Percentiles rank a stretch among this genome's conserved stretches.
phyloP scores from a whole-genome alignment of 2,888 invertebrate genomes.

The Cetonia aurata region DNA sequence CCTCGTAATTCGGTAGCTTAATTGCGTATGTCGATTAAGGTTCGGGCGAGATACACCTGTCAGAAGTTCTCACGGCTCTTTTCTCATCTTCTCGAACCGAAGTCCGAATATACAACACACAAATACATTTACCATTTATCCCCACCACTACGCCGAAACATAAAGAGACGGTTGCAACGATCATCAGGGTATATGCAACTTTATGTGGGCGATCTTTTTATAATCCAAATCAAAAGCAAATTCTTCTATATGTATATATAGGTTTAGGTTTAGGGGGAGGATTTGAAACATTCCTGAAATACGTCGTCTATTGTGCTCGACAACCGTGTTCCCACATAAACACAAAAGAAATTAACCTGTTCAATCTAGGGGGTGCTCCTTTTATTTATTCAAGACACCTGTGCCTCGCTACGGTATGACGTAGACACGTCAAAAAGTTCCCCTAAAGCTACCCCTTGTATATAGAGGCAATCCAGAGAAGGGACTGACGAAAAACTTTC shows the following conservation, averaged over 20 bases:
- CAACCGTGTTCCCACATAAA: constrained; percentile 48
- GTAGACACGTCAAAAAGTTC: no score
- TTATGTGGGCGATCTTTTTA: no score
- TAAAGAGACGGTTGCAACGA: no score
- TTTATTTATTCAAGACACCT: constrained; percentile 29
- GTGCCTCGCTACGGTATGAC: background rate
- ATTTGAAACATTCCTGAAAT: no score
- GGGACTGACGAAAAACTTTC: background rate
- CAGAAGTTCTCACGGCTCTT: constrained; percentile 62
- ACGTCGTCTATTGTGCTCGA: no score
- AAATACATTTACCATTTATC: no score
- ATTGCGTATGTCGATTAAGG: constrained; percentile 62
- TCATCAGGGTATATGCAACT: no score
- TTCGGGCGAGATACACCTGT: constrained; percentile 62
- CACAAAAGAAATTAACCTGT: constrained; percentile 51
- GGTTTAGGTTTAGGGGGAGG: no score
- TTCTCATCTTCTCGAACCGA: constrained; percentile 17
- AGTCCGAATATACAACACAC: no score
- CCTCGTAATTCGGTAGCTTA: constrained; percentile 63
- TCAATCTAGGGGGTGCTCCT: constrained; percentile 7
- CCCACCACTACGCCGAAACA: no score
- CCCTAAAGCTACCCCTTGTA: background rate
- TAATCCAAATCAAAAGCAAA: no score
- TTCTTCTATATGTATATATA: no score
- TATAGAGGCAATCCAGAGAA: constrained; percentile 12